These are phyloP conservation scores for Mystacides longicornis DNA, from an alignment of 2,888 invertebrate genomes.

Conservation along the genomic window DNA sequence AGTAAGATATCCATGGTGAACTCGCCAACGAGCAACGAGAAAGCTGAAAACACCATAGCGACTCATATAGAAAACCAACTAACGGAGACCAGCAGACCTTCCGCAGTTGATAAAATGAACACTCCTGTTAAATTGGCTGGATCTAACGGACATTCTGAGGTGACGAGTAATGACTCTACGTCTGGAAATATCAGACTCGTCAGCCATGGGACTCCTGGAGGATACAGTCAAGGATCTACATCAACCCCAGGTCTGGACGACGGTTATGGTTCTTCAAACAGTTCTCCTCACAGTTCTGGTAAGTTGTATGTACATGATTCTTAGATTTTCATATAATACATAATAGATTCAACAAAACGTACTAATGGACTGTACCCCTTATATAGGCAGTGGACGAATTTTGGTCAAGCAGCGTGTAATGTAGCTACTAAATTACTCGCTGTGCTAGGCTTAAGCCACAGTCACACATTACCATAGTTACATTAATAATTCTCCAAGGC, in stretches of 20 bases:
- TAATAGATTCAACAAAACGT: too few species aligned
- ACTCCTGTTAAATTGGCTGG: too few species aligned
- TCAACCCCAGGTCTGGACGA: slow-evolving; percentile 49
- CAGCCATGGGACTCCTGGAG: slow-evolving; percentile 38
- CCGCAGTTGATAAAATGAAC: neutral
- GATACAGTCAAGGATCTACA: slow-evolving; percentile 33
- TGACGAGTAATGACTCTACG: neutral
- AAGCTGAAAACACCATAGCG: neutral
- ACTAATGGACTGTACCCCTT: too few species aligned
- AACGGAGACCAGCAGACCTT: neutral
- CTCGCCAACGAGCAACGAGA: neutral
- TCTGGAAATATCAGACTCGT: neutral
- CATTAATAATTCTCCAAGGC: too few species aligned
- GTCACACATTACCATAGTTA: too few species aligned
- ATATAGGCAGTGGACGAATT: too few species aligned
- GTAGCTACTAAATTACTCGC: too few species aligned
- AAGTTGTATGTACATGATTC: slow-evolving; percentile 27
- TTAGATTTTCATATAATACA: neutral
- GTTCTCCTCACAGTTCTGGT: slow-evolving; percentile 59
- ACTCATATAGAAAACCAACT: neutral
- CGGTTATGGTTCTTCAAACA: slow-evolving; percentile 59
- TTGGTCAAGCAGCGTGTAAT: too few species aligned
- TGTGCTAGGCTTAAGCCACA: too few species aligned
- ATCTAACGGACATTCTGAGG: neutral
- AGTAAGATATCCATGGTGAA: neutral